phyloP scores from a whole-genome alignment of 1,140 invertebrate genomes.

The Drosophila littoralis region DNA sequence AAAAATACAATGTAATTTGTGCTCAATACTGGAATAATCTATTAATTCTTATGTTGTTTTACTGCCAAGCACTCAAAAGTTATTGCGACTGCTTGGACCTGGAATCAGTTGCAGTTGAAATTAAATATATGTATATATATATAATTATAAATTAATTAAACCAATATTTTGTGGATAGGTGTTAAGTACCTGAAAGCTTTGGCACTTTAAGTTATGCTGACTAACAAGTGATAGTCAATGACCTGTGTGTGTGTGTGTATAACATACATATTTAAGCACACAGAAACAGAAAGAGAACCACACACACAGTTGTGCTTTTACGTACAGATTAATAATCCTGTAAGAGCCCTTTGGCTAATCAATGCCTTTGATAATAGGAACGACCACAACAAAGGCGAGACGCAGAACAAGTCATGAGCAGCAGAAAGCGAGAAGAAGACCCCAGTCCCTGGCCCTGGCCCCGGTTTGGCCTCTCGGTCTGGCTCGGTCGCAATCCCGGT shows the following conservation, averaged over 20 bases:
- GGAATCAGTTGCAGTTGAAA: too few species aligned
- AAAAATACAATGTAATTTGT: too few species aligned
- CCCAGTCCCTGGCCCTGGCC: background rate
- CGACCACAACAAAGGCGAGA: slow-evolving; percentile 26
- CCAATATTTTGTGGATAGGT: too few species aligned
- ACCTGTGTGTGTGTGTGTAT: background rate
- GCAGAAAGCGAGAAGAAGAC: background rate
- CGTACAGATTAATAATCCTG: slow-evolving; percentile 24
- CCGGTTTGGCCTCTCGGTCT: background rate
- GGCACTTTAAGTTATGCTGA: too few species aligned
- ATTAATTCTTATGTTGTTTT: too few species aligned
- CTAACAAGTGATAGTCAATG: background rate
- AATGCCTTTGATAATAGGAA: slow-evolving; percentile 44
- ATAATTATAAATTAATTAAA: background rate
- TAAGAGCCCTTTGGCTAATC: slow-evolving; percentile 46
- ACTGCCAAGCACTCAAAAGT: too few species aligned
- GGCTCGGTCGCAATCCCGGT: background rate
- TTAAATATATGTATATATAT: too few species aligned
- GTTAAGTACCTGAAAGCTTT: too few species aligned
- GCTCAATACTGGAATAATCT: too few species aligned
- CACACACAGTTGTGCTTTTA: background rate
- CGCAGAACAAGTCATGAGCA: background rate
- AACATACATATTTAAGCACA: too few species aligned
- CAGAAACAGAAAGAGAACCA: background rate
- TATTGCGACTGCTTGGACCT: too few species aligned